A percentile compares a stretch with the other conserved stretches of the same genome.
phyloP scores from a whole-genome alignment of 2,888 invertebrate species.

The Xestobium rufovillosum region DNA sequence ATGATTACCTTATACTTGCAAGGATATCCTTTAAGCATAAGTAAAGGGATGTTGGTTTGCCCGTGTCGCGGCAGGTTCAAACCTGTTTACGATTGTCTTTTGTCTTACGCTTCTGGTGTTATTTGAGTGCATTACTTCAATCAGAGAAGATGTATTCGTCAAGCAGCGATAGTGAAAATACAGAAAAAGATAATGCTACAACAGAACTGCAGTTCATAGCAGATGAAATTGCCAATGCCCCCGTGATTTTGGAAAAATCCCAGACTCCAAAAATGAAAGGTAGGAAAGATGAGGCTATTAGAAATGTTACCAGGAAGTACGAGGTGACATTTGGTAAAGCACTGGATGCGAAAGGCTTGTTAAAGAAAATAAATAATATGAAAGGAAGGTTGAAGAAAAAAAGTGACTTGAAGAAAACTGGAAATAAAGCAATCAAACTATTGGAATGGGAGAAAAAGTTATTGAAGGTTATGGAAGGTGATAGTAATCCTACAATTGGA shows the following conservation, averaged over 20 bases:
- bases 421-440: slow-evolving; percentile 12
- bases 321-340: slow-evolving; percentile 9
- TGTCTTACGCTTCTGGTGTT: too few species aligned
- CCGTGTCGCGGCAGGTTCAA: too few species aligned
- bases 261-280: slow-evolving; percentile 8
- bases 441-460: slow-evolving; percentile 10
- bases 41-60: too few species aligned
- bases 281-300: slow-evolving; percentile 9
- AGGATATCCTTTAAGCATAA: slow-evolving; percentile 6
- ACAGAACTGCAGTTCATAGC: slow-evolving; percentile 11
- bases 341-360: slow-evolving; percentile 10
- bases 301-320: slow-evolving; percentile 8
- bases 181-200: slow-evolving; percentile 6
- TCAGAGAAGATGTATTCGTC: slow-evolving; percentile 5
- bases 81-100: too few species aligned
- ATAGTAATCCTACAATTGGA: slow-evolving; percentile 6
- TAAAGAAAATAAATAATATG: slow-evolving; percentile 13
- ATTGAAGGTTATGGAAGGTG: slow-evolving; percentile 11
- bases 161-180: slow-evolving; percentile 7
- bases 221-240: slow-evolving; percentile 5
- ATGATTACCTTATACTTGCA: slow-evolving; percentile 8
- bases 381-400: slow-evolving; percentile 10
- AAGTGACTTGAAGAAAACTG: slow-evolving; percentile 10
- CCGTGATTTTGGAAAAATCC: slow-evolving; percentile 12
- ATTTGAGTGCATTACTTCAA: too few species aligned